A percentile compares a stretch with the other conserved stretches of the same genome.
Conservation (phyloP, 2,888 invertebrate genomes). For the Hydropsyche betteni region DNA sequence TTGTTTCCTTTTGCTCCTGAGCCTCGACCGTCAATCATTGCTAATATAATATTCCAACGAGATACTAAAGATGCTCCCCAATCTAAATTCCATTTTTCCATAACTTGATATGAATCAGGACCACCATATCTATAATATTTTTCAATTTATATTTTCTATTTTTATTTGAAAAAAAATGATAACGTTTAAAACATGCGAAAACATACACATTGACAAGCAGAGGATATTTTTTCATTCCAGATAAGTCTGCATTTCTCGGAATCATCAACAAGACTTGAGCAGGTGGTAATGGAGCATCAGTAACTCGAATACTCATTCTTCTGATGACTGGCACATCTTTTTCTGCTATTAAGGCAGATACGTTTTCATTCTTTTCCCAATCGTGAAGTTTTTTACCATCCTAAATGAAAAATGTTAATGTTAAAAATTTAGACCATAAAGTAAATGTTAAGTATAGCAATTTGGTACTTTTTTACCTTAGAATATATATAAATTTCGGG, state of each 20-base stretch:
- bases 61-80: slow-evolving; percentile 90
- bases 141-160: neutral
- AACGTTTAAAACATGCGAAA: neutral
- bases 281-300: slow-evolving; percentile 67
- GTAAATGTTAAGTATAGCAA: neutral
- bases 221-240: slow-evolving; percentile 78
- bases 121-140: slow-evolving; percentile 81
- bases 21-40: slow-evolving; percentile 90
- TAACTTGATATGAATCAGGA: slow-evolving; percentile 87
- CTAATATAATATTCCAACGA: slow-evolving; percentile 85
- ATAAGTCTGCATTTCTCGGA: slow-evolving; percentile 75
- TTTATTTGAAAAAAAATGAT: neutral
- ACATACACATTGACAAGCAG: slow-evolving; percentile 86
- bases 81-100: slow-evolving; percentile 81
- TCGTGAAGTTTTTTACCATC: slow-evolving; percentile 58
- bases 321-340: slow-evolving; percentile 68
- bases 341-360: slow-evolving; percentile 62
- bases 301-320: slow-evolving; percentile 71
- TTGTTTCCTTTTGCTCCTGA: slow-evolving; percentile 86
- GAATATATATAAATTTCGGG: slow-evolving; percentile 76
- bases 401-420: slow-evolving; percentile 54
- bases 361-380: slow-evolving; percentile 75
- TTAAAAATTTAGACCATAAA: neutral
- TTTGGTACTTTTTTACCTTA: slow-evolving; percentile 61
- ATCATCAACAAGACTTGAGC: slow-evolving; percentile 80